phyloP scores from a whole-genome alignment of 1,140 invertebrate genomes.

The Nasonia longicornis region DNA sequence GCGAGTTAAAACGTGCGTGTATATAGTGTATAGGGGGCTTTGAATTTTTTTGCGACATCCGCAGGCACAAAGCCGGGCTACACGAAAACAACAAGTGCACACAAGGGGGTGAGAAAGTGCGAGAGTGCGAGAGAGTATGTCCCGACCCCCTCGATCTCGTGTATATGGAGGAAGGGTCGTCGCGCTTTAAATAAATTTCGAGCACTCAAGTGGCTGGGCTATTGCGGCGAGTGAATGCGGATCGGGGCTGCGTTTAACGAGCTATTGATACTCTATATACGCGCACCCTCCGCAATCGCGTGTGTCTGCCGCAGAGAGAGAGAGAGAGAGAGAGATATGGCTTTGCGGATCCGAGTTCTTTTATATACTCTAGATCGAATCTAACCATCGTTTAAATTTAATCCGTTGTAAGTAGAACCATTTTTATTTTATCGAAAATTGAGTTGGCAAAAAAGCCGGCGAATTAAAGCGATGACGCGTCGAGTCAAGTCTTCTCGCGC shows the following conservation, averaged over 20 bases:
- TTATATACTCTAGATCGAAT: not conserved
- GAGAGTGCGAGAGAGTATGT: not conserved
- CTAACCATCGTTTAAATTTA: not conserved
- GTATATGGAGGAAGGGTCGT: conserved; percentile 19
- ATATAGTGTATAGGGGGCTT: not conserved
- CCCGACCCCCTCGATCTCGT: not conserved
- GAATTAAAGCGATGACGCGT: not conserved
- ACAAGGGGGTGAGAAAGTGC: not conserved
- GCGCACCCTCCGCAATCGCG: conserved; percentile 30
- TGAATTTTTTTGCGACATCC: not conserved
- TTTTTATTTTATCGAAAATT: not conserved
- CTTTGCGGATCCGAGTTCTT: no score
- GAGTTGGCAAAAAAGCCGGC: not conserved
- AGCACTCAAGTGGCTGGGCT: conserved; percentile 53
- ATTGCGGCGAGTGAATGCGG: conserved; percentile 40
- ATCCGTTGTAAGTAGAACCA: not conserved
- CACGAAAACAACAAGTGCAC: conserved; percentile 32
- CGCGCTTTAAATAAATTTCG: conserved; percentile 66
- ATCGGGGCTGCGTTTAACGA: conserved; percentile 60
- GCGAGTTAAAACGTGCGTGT: not conserved
- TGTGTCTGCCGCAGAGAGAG: not conserved
- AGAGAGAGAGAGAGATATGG: not conserved
- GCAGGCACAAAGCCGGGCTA: not conserved
- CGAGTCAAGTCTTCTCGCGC: not conserved
- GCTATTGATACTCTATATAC: conserved; percentile 62